These are phyloP conservation scores for Crocuta crocuta DNA, from an alignment of 2,113 vertebrate genomes.

Conservation along the genomic window DNA sequence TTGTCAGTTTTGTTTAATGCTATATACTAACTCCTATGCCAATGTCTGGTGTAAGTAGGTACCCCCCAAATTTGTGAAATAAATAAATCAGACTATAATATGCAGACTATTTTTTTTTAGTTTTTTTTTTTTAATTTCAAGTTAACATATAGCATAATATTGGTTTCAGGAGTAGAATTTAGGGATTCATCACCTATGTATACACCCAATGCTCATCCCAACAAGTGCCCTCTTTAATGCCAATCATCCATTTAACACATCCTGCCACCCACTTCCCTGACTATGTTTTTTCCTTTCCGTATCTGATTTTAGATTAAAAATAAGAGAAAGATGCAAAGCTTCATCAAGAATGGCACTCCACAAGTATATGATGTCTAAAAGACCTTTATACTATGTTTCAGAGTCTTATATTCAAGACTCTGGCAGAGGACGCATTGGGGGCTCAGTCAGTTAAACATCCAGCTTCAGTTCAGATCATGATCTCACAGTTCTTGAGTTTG, in stretches of 20 bases:
- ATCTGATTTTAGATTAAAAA: conserved; percentile 36
- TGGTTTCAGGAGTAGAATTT: no score
- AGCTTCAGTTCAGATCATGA: no score
- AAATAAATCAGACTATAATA: background rate
- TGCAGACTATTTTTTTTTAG: background rate
- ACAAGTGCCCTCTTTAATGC: no score
- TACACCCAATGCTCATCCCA: no score
- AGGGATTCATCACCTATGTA: no score
- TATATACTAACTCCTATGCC: background rate
- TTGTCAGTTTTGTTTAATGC: background rate
- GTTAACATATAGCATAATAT: no score
- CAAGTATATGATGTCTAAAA: background rate
- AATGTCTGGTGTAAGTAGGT: background rate
- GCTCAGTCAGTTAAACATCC: no score
- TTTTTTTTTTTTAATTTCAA: no score
- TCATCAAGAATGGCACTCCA: background rate
- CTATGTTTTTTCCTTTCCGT: background rate
- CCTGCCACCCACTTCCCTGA: no score
- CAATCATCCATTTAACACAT: no score
- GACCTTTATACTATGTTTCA: background rate
- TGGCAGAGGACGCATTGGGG: background rate
- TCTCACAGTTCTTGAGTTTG: no score
- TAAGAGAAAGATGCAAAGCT: background rate
- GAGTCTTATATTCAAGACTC: background rate
- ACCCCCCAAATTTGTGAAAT: background rate